These are phyloP conservation scores for Bovichtus diacanthus DNA, from an alignment of 2,797 vertebrate genomes.

Conservation along the genomic window DNA sequence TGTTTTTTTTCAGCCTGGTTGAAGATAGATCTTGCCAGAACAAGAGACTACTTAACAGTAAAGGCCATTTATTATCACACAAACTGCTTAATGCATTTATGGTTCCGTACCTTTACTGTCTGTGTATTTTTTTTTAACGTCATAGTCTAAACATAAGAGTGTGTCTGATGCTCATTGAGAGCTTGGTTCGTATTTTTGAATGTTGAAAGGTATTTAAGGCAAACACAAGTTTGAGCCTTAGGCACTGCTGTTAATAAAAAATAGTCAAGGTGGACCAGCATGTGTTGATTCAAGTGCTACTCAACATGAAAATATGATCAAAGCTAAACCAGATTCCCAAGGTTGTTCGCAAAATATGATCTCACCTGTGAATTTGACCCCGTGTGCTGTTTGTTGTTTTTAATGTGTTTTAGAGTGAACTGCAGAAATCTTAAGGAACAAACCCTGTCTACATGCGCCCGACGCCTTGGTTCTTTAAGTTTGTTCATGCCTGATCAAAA, in stretches of 20 bases:
- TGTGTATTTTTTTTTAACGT: conserved; percentile 1
- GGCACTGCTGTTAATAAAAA: conserved; percentile 41
- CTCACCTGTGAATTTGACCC: neutral
- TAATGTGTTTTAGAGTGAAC: neutral
- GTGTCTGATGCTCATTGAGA: neutral
- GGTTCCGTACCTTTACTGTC: neutral
- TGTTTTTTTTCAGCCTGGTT: conserved; percentile 18
- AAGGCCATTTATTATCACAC: conserved; percentile 9
- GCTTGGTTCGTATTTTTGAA: conserved; percentile 29
- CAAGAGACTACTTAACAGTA: neutral
- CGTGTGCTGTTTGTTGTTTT: neutral
- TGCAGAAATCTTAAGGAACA: neutral
- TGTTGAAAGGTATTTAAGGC: conserved; percentile 47
- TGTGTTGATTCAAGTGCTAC: conserved; percentile 37
- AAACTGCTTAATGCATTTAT: conserved; percentile 5
- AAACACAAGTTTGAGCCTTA: conserved; percentile 41
- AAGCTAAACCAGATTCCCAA: conserved; percentile 9
- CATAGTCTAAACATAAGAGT: conserved; percentile 15
- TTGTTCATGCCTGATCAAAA: neutral
- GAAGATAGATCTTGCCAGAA: conserved; percentile 6
- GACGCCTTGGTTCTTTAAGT: neutral
- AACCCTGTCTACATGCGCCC: neutral
- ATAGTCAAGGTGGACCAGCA: conserved; percentile 22
- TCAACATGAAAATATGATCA: conserved; percentile 43
- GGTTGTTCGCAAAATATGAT: neutral